Evolutionary conservation across 1,140 invertebrate genomes (phyloP).

Genomic region (Magallana ariakensis): DNA sequence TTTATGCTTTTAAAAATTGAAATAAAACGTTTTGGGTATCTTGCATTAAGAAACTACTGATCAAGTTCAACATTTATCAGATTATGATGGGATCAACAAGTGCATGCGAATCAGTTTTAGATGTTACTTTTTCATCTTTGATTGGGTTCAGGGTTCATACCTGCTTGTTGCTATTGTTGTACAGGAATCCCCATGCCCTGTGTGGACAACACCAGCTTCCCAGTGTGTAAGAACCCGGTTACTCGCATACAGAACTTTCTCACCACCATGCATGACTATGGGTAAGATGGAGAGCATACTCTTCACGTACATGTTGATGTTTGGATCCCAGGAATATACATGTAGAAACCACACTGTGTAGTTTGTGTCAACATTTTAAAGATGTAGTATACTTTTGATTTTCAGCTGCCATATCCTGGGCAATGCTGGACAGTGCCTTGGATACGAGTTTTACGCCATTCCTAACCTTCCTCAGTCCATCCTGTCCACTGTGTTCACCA

Average conservation of each 20-base stretch:
- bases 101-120: too few species aligned
- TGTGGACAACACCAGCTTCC: constrained; percentile 73
- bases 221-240: constrained; percentile 81
- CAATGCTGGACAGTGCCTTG: constrained; percentile 88
- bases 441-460: constrained; percentile 89
- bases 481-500: constrained; percentile 72
- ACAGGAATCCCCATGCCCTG: constrained; percentile 66
- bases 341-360: too few species aligned
- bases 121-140: too few species aligned
- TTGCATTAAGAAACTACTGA: too few species aligned
- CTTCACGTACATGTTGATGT: too few species aligned
- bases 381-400: constrained; percentile 43
- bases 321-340: too few species aligned
- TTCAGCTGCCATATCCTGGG: constrained; percentile 88
- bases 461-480: constrained; percentile 75
- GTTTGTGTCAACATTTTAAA: too few species aligned
- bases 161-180: neutral
- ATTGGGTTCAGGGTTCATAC: too few species aligned
- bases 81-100: too few species aligned
- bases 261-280: constrained; percentile 12
- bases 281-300: neutral
- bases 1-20: too few species aligned
- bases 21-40: too few species aligned
- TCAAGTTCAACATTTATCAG: too few species aligned
- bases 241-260: constrained; percentile 90